Evolutionary conservation across 2,888 invertebrate species (phyloP).

Genomic region (Prosapia bicincta): DNA sequence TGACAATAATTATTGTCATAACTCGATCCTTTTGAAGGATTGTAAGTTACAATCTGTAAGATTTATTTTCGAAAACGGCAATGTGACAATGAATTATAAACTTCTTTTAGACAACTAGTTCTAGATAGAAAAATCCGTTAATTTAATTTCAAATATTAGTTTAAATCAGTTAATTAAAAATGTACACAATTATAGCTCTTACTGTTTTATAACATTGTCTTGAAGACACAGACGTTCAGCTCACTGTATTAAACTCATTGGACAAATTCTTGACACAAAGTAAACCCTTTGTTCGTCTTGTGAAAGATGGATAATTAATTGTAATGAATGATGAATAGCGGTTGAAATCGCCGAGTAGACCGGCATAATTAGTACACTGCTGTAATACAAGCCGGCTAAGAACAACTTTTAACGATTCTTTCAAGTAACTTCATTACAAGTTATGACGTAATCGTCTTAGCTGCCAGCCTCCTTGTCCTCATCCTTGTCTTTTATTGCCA

Average conservation of each 20-base stretch:
- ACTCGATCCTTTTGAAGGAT: too few species aligned
- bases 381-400: background rate
- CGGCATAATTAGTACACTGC: background rate
- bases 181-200: too few species aligned
- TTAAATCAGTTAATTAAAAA: too few species aligned
- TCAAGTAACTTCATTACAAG: background rate
- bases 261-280: background rate
- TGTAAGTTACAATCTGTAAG: too few species aligned
- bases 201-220: background rate
- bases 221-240: background rate
- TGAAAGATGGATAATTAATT: background rate
- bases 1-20: too few species aligned
- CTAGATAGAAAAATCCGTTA: too few species aligned
- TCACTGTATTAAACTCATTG: background rate
- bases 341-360: background rate
- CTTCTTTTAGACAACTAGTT: too few species aligned
- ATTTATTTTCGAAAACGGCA: too few species aligned
- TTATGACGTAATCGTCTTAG: background rate
- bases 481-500: background rate
- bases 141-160: too few species aligned
- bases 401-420: background rate
- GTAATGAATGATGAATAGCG: background rate
- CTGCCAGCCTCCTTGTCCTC: background rate
- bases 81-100: too few species aligned
- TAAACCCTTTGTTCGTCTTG: background rate